Conservation (phyloP, 2,888 invertebrate genomes). For the Andrena flavipes region DNA sequence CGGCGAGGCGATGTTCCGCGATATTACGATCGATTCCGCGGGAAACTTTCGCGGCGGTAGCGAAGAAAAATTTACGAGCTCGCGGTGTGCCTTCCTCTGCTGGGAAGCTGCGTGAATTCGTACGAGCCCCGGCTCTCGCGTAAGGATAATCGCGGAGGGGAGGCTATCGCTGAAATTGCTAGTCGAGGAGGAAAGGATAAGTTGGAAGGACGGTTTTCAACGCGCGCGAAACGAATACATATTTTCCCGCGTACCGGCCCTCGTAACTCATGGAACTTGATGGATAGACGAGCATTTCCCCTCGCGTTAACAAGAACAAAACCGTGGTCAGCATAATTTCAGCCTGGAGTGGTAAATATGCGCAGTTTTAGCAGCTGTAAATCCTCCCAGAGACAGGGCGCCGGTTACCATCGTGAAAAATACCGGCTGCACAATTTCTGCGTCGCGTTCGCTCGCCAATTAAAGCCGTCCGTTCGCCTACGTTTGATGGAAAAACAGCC, state of each 20-base stretch:
- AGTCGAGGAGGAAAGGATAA: not conserved
- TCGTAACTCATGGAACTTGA: slow-evolving; percentile 54
- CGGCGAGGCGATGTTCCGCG: slow-evolving; percentile 21
- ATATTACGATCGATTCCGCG: slow-evolving; percentile 47
- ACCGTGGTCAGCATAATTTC: slow-evolving; percentile 58
- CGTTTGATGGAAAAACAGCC: slow-evolving; percentile 8
- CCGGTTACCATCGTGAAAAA: slow-evolving; percentile 25
- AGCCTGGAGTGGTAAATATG: slow-evolving; percentile 44
- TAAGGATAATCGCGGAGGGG: slow-evolving; percentile 14
- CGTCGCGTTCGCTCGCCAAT: slow-evolving; percentile 1
- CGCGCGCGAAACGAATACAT: slow-evolving; percentile 44
- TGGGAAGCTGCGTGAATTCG: slow-evolving; percentile 1
- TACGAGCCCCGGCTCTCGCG: not conserved
- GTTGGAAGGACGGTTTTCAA: slow-evolving; percentile 19
- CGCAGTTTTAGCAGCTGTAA: slow-evolving; percentile 53
- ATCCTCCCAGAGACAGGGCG: slow-evolving; percentile 26
- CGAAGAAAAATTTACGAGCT: slow-evolving; percentile 41
- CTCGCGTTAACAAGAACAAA: slow-evolving; percentile 46
- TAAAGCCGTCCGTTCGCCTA: slow-evolving; percentile 19
- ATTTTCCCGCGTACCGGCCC: slow-evolving; percentile 41
- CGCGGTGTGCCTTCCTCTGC: not conserved
- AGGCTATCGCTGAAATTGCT: slow-evolving; percentile 1
- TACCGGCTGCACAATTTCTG: slow-evolving; percentile 20
- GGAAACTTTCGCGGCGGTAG: slow-evolving; percentile 11
- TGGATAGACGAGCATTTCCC: slow-evolving; percentile 44